A percentile compares a stretch with the other conserved stretches of the same genome.
Evolutionary conservation across 2,888 invertebrate genomes (phyloP).

Genomic region (Mactromeris polynyma): DNA sequence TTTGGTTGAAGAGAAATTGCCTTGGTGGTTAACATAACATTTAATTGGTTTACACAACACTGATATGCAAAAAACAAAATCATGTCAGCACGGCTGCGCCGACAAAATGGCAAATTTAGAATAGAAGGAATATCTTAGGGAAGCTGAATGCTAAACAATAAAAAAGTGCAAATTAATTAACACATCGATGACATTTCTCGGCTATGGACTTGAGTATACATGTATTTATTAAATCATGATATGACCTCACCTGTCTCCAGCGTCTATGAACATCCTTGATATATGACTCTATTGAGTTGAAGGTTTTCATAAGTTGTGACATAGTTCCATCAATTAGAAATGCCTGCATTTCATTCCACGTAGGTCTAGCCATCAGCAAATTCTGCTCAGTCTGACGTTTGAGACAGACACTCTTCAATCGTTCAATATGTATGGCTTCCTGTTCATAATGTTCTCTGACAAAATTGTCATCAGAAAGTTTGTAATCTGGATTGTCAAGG

Average conservation of each 20-base stretch:
- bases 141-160: not conserved
- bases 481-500: slow-evolving; percentile 40
- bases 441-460: slow-evolving; percentile 32
- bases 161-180: not conserved
- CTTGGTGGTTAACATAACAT: no score
- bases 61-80: no score
- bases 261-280: slow-evolving; percentile 23
- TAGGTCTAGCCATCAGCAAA: slow-evolving; percentile 20
- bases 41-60: no score
- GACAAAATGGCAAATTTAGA: no score
- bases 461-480: slow-evolving; percentile 34
- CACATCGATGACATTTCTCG: not conserved
- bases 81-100: no score
- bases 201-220: no score
- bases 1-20: no score
- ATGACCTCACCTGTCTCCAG: slow-evolving; percentile 38
- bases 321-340: slow-evolving; percentile 28
- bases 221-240: no score
- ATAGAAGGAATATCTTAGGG: not conserved
- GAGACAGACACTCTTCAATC: not conserved
- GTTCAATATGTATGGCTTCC: slow-evolving; percentile 36
- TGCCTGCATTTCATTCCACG: slow-evolving; percentile 30
- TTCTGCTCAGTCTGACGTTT: slow-evolving; percentile 37
- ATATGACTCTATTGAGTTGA: slow-evolving; percentile 35
- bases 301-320: slow-evolving; percentile 39